phyloP scores from a whole-genome alignment of 2,888 invertebrate genomes.

The Campoletis raptor region DNA sequence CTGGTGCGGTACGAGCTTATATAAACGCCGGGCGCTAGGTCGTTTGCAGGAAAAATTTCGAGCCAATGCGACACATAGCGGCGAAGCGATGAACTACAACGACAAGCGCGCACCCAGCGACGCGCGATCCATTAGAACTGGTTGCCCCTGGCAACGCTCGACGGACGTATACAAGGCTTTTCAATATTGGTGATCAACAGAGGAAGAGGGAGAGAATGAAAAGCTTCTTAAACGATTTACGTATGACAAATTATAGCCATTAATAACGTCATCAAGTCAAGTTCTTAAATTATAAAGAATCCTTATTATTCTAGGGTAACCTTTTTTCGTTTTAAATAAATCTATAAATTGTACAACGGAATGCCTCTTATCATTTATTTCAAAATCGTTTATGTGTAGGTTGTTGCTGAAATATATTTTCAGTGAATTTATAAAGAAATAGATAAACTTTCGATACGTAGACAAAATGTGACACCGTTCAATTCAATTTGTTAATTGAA shows the following conservation, averaged over 20 bases:
- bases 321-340: neutral
- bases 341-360: neutral
- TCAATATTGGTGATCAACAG: neutral
- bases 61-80: slow-evolving; percentile 28
- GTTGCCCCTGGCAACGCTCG: slow-evolving; percentile 1
- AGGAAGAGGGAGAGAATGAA: neutral
- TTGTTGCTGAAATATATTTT: neutral
- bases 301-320: neutral
- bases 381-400: neutral
- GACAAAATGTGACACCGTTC: neutral
- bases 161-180: neutral
- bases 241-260: neutral
- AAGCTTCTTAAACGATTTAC: neutral
- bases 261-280: neutral
- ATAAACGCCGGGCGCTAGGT: neutral
- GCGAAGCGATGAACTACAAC: neutral
- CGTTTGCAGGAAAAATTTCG: slow-evolving; percentile 33
- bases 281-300: neutral
- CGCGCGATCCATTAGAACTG: neutral
- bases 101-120: neutral
- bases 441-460: neutral
- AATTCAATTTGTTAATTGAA: neutral
- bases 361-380: neutral
- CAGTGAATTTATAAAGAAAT: neutral
- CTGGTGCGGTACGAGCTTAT: slow-evolving; percentile 23